Base-by-base conservation (phyloP, 2,797 vertebrate genomes). In the Megalops cyprinoides region DNA sequence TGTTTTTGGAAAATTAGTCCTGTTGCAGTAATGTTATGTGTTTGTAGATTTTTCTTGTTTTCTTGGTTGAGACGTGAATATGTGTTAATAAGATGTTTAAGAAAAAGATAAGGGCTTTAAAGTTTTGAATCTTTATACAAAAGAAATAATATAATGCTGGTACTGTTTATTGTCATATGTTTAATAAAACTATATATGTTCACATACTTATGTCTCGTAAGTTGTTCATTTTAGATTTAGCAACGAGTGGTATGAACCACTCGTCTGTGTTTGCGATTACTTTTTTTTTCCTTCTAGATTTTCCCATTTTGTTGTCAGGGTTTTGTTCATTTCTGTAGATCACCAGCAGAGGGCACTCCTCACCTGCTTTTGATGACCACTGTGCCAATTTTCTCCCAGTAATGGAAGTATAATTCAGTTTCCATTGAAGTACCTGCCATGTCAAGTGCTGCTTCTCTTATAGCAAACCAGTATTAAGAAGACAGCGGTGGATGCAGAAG, bases 141-240 rank as follows among this genome's bases (percentile, higher is more conserved):
- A 83, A 82, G 89, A 84, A 82, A 79, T 79, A 53, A 82, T 90
- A 73, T 85, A 86, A 82, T 82, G 42, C 51, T 83, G n/a, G 56
- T 74, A 88, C 79, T 89, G 60, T 90, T 91, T 82, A 85, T 82
- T 82, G 85, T 87, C 75, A 89, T 81, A 86, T 86, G 87, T 82
- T 84, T 88, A 93, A 92, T 86, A 88, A 93, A 91, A 65, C 84
- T 23, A 23, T 82, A 55, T 53, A 51, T 79, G 67, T 91, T 83
- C 37, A 82, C 58, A 81, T 74, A 25, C 28, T 42, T 77, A 23
- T 46, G 78, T 42, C 34, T 25, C 76, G 25, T 77, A 49, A 73
- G 8, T n/a, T 46, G 31, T 75, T 39, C 55, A 37, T n/a, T 46
- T 44, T 28, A 49, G 65, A 20, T n/a, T n/a, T n/a, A n/a, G n/a